Evolutionary conservation across 1,140 invertebrate genomes (phyloP).

Genomic region (Drosophila trapezifrons): DNA sequence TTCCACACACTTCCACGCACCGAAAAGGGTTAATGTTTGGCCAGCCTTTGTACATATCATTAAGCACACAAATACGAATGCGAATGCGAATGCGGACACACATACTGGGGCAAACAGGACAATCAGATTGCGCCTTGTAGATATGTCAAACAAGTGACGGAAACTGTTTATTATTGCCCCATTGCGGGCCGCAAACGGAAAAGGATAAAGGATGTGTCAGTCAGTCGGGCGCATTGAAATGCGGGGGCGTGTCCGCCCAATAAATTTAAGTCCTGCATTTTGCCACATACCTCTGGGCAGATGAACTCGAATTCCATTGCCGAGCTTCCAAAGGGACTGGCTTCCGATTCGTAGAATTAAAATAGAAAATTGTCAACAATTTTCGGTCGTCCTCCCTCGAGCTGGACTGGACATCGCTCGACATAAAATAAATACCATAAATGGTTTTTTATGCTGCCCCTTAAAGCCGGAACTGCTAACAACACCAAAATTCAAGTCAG

Average conservation of each 20-base stretch:
- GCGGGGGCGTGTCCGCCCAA: constrained; percentile 10
- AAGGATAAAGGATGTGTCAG: constrained; percentile 75
- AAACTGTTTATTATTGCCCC: constrained; percentile 81
- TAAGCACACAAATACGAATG: constrained; percentile 56
- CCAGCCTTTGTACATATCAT: constrained; percentile 74
- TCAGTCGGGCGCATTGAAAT: constrained; percentile 4
- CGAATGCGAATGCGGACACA: constrained; percentile 8
- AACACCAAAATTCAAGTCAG: constrained; percentile 41
- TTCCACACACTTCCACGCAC: constrained; percentile 21
- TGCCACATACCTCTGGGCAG: constrained; percentile 20
- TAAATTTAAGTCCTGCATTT: constrained; percentile 33
- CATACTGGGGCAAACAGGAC: constrained; percentile 1
- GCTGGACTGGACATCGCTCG: constrained; percentile 1
- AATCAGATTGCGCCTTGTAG: constrained; percentile 68
- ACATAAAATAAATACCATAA: constrained; percentile 48
- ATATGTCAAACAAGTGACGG: constrained; percentile 77
- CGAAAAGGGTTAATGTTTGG: constrained; percentile 72
- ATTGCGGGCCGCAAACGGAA: constrained; percentile 62
- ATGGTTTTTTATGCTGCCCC: constrained; percentile 21
- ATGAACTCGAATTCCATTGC: constrained; percentile 27
- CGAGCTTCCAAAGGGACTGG: neutral
- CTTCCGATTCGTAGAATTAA: constrained; percentile 29
- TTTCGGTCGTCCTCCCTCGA: constrained; percentile 5
- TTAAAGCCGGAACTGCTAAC: constrained; percentile 47
- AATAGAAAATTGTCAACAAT: constrained; percentile 51